Percentiles rank a stretch among this genome's conserved stretches.
Evolutionary conservation across 2,888 invertebrate genomes (phyloP).

Genomic region (Lochmaea capreae): DNA sequence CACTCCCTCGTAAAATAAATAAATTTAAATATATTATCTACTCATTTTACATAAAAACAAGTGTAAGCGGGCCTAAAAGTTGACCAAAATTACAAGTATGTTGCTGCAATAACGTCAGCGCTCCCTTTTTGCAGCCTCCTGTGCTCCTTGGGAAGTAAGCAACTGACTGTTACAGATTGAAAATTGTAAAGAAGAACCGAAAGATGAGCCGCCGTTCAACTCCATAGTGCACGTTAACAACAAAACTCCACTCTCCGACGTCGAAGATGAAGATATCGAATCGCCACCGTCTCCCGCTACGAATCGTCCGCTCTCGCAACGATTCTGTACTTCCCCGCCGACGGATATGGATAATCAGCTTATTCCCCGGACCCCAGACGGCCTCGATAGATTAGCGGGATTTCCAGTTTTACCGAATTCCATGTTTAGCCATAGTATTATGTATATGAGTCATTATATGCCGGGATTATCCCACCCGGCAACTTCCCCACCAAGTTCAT

Average conservation of each 20-base stretch:
- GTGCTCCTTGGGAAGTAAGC: slow-evolving; percentile 41
- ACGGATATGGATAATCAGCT: slow-evolving; percentile 54
- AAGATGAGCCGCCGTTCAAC: slow-evolving; percentile 62
- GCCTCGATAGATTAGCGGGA: slow-evolving; percentile 65
- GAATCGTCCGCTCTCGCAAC: slow-evolving; percentile 55
- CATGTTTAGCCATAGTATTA: slow-evolving; percentile 90
- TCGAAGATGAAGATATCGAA: slow-evolving; percentile 67
- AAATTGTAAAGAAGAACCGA: slow-evolving; percentile 58
- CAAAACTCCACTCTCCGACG: slow-evolving; percentile 67
- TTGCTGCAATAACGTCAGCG: slow-evolving; percentile 34
- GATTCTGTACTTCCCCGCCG: slow-evolving; percentile 60
- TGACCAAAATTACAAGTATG: slow-evolving; percentile 10
- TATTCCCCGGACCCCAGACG: slow-evolving; percentile 59
- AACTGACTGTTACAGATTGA: slow-evolving; percentile 57
- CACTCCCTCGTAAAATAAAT: too few species aligned
- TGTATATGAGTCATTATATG: slow-evolving; percentile 93
- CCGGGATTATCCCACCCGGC: slow-evolving; percentile 70
- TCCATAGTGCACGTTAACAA: slow-evolving; percentile 70
- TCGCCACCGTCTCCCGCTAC: slow-evolving; percentile 47
- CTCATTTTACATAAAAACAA: background rate
- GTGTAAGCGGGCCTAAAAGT: slow-evolving; percentile 21
- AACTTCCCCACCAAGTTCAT: slow-evolving; percentile 71
- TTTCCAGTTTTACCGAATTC: slow-evolving; percentile 88
- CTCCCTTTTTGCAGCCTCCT: slow-evolving; percentile 32
- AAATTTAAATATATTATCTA: too few species aligned